Base-by-base conservation (phyloP, 1,140 invertebrate species). In the Penaeus chinensis region DNA sequence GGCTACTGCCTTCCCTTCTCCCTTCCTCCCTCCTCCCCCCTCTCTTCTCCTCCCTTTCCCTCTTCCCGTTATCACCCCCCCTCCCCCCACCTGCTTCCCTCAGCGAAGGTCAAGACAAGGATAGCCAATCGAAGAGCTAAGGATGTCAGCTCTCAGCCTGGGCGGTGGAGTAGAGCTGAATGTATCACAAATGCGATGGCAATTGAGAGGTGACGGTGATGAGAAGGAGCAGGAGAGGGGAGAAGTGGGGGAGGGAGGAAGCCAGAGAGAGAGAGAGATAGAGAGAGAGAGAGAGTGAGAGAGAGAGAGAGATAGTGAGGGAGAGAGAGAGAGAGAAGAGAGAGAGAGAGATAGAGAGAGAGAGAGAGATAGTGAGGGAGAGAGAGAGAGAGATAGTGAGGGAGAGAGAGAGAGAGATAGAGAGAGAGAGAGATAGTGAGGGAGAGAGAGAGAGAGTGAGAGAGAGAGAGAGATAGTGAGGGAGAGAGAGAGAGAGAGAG, bases 401-500 rank as follows among this genome's bases (percentile, higher is more conserved):
- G 89, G 88, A 85, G 88, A 91, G 89, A 91, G 88, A 88, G 88
- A 90, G 89, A 86, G 88, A 88, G 90, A 86, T 88, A 84, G 62
- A 87, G 85, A 63, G 81, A 84, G 88, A 89, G 37, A 89, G 83
- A 63, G 88, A 90, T 79, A 87, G 85, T 69, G 87, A 88, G 37
- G 90, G 89, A 85, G 89, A 88, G 88, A 90, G 89, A 54, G 66
- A 89, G 85, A 86, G 84, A 81, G 61, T 77, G 54, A 61, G 37
- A 60, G 78, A 78, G 16, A 66, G 65, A 27, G 22, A 82, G 61
- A 65, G 22, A 80, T 22, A 63, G 62, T 85, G 24, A 7, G 63
- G 65, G 24, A 65, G 60, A 74, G 47, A 80, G 54, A 61, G 79
- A 88, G 80, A 82, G 71, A 82, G 78, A 90, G 88, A 84, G 69